Conservation (phyloP, 2,888 invertebrate species). For the Drosophila cognata region DNA sequence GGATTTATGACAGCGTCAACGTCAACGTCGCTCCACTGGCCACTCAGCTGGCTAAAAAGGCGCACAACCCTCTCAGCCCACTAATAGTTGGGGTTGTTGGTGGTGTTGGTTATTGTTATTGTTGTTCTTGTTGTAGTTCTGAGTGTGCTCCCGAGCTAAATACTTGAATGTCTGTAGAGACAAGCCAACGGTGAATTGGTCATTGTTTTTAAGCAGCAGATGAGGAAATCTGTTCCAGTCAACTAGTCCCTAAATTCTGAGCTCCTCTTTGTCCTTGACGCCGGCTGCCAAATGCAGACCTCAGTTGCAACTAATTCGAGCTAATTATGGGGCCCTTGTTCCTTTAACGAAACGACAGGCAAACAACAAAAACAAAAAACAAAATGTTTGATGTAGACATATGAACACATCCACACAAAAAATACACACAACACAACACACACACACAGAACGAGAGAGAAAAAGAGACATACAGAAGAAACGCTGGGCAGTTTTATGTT, state of each 20-base stretch:
- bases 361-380: constrained; percentile 1
- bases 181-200: constrained; percentile 32
- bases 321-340: constrained; percentile 66
- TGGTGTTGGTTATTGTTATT: constrained; percentile 18
- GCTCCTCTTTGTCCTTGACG: constrained; percentile 4
- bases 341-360: constrained; percentile 43
- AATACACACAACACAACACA: constrained; percentile 5
- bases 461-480: constrained; percentile 16
- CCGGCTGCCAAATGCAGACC: constrained; percentile 64
- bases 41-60: constrained; percentile 27
- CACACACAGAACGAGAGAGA: neutral
- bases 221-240: neutral
- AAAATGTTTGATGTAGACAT: constrained; percentile 62
- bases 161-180: constrained; percentile 43
- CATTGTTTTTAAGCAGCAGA: constrained; percentile 12
- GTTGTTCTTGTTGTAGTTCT: neutral
- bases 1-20: constrained; percentile 76
- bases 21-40: constrained; percentile 36
- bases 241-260: constrained; percentile 3
- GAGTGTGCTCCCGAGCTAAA: constrained; percentile 46
- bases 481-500: constrained; percentile 69
- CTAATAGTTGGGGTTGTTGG: neutral
- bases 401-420: neutral
- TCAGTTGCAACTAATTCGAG: constrained; percentile 71
- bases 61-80: neutral